These are phyloP conservation scores for Semibalanus balanoides DNA, from an alignment of 1,140 invertebrate genomes.

Conservation along the genomic window DNA sequence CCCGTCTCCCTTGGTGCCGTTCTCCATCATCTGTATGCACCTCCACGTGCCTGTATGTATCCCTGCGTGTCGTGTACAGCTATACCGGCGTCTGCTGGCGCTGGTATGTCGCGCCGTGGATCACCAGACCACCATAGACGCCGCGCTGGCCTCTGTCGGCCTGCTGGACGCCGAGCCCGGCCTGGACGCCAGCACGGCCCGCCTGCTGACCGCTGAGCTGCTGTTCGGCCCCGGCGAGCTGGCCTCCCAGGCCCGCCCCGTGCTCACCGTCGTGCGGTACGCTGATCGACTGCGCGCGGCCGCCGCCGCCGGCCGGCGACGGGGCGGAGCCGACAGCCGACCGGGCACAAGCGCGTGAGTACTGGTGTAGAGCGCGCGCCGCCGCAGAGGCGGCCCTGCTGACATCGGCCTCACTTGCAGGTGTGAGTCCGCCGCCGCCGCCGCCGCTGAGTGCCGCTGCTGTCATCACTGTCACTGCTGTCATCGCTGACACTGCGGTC, in stretches of 20 bases:
- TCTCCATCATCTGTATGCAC: too few species aligned
- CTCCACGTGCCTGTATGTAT: too few species aligned
- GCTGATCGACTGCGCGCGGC: neutral
- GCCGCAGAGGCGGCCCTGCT: too few species aligned
- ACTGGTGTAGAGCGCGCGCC: neutral
- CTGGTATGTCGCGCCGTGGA: neutral
- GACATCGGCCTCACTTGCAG: too few species aligned
- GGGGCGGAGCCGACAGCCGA: too few species aligned
- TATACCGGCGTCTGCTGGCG: neutral
- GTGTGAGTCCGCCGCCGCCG: too few species aligned
- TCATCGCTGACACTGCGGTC: too few species aligned
- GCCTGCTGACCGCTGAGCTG: neutral
- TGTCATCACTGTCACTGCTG: too few species aligned
- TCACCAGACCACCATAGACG: neutral
- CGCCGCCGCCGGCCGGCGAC: too few species aligned
- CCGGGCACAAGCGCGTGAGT: neutral
- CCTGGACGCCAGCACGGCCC: neutral
- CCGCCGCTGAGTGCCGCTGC: too few species aligned
- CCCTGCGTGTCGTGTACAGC: neutral
- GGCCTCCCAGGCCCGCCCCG: neutral
- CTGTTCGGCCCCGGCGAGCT: neutral
- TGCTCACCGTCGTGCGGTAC: neutral
- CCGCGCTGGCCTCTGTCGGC: neutral
- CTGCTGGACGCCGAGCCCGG: neutral
- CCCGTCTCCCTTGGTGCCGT: too few species aligned